phyloP scores from a whole-genome alignment of 35 echinoderm and acorn worm genomes.

The Apostichopus japonicus region DNA sequence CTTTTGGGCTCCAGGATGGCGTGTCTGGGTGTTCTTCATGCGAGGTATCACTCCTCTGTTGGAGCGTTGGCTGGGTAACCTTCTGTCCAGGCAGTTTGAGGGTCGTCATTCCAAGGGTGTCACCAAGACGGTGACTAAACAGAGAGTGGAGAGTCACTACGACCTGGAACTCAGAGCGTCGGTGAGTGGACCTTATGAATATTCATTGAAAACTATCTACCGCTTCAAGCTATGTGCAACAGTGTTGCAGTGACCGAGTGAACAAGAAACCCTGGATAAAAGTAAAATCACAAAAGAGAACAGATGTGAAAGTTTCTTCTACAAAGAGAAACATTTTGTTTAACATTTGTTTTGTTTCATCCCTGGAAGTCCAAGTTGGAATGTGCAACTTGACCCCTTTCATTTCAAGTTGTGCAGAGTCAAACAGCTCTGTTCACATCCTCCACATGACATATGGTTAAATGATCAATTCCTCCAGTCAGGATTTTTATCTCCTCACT shows the following conservation, averaged over 20 bases:
- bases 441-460: neutral
- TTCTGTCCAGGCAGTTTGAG: conserved; percentile 98
- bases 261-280: too few species aligned
- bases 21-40: conserved; percentile 99
- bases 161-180: conserved; percentile 96
- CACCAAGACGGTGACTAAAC: conserved; percentile 98
- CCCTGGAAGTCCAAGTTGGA: too few species aligned
- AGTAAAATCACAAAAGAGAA: too few species aligned
- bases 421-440: too few species aligned
- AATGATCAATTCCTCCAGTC: neutral
- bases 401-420: too few species aligned
- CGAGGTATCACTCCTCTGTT: conserved; percentile 95
- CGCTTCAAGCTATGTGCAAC: too few species aligned
- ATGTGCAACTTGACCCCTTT: too few species aligned
- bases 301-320: too few species aligned
- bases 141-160: conserved; percentile 97
- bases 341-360: too few species aligned
- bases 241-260: too few species aligned
- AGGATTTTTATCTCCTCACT: neutral
- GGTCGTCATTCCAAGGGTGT: conserved; percentile 98
- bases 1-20: conserved; percentile 96
- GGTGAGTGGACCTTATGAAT: conserved; percentile 60
- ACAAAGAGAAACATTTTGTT: too few species aligned
- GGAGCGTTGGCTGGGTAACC: conserved; percentile 97
- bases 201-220: too few species aligned